Evolutionary conservation across 92 coral and sea anemone species (phyloP), one percentile per base, ranked within the genome.

Genomic region (Pocillopora meandrina): DNA sequence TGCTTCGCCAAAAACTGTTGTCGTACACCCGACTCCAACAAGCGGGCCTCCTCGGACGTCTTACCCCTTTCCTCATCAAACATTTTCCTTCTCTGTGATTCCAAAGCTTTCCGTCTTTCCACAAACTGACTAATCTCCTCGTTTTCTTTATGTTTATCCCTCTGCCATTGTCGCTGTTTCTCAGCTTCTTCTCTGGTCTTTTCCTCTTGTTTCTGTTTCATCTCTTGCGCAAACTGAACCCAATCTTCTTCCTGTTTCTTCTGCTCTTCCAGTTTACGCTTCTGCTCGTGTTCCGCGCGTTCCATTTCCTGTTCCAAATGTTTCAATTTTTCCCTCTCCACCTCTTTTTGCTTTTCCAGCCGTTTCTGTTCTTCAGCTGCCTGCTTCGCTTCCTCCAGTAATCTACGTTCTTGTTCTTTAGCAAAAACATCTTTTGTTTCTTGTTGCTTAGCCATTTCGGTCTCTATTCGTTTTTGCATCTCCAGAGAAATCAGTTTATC

Each of bases 71-170:
- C 92, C 73, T 78, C 80, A 1, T 74, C 92, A 10, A 60, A 66
- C 35, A 82, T 88, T 19, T 70, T 76, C 61, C 49, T 62, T 15
- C 77, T 84, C 83, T 76, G 83, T 20, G 59, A 74, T 55, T 19
- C 59, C 49, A 76, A n/a, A 4, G 75, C 82, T 69, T 61, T 76
- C 42, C 88, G 66, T n/a, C 75, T 75, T 57, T 77, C 75, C 20
- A 84, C 82, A 69, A 64, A 76, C 83, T 84, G 78, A 34, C 10
- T 58, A 26, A 91, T 81, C 69, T 88, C 95, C 14, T 75, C 74
- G 69, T 91, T 90, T 70, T 91, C 95, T 12, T 81, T 80, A 20
- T 69, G 42, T 61, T 89, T 85, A n/a, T 89, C 90, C 61, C 81
- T 81, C 57, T 88, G 92, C 95, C 95, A 89, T 17, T 64, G 56